Base-by-base conservation (phyloP, 2,888 invertebrate genomes). In the Acrocera orbiculus region DNA sequence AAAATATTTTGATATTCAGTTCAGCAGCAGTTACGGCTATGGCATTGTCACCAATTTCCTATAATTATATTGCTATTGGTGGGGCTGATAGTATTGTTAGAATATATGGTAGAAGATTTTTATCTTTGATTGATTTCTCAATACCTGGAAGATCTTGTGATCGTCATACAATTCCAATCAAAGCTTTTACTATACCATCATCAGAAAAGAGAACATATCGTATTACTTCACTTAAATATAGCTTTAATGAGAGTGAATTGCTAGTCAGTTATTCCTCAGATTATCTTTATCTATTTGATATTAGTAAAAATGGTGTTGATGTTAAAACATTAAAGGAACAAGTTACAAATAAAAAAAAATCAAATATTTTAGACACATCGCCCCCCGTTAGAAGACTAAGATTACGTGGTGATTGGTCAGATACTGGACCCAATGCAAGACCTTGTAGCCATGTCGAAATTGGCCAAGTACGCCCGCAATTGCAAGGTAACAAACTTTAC, bases 181-280 rank as follows among this genome's bases (percentile, higher is more conserved):
- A 51, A 31, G 52, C 55, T 1, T 60, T 50, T 41, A 53, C 54
- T 16, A 71, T 73, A 34, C 77, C 79, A 9, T 73, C 76, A 16
- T 65, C 68, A 41, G 66, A 78, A 43, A 71, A 72, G 40, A 67
- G 73, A 42, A 69, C 72, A 24, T 76, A 76, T 49, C 68, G 83
- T 43, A 78, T 85, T 46, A 85, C 85, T 10, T 83, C 81, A 3
- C 62, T 85, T 29, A 70, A 69, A 48, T 83, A 76, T 49, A 78
- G 77, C 51, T 65, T 69, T 4, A 70, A 75, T 47, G 82, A 80
- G 4, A 65, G 67, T 40, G 77, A 83, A 44, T 64, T 85, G 38
- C 66, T 85, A 13, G 82, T 78, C 45, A 82, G 79, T 52, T 85
- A 80, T 56, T 82, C 82, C 14, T 78, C 79, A 24, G 82, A 85